Evolutionary conservation across 2,113 vertebrate genomes (phyloP).

Genomic region (Erythrocercus mccallii): DNA sequence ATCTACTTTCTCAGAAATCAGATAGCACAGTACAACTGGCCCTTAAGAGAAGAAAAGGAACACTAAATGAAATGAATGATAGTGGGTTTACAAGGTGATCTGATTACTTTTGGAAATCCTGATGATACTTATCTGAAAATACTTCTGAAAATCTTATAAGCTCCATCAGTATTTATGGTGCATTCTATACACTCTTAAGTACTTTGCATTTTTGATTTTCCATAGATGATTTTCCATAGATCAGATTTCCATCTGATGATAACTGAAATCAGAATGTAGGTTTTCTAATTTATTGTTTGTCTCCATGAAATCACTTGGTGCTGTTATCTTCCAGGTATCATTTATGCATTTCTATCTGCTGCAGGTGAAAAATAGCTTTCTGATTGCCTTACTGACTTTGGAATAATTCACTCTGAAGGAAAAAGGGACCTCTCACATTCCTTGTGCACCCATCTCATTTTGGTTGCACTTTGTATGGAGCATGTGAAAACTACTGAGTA

Average conservation of each 20-base stretch:
- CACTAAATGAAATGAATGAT: not conserved
- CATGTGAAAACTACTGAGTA: not conserved
- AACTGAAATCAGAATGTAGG: not conserved
- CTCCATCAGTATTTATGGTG: not conserved
- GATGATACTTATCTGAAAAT: not conserved
- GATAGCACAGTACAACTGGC: not conserved
- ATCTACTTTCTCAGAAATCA: not conserved
- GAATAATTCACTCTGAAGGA: not conserved
- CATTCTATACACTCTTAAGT: not conserved
- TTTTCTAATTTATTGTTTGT: not conserved
- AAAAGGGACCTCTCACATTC: not conserved
- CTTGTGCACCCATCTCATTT: not conserved
- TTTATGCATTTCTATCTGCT: not conserved
- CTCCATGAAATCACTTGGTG: not conserved
- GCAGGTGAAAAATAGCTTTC: not conserved
- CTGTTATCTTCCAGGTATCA: not conserved
- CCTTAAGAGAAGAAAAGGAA: not conserved
- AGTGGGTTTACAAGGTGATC: rapidly evolving
- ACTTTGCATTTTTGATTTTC: not conserved
- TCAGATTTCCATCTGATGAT: not conserved
- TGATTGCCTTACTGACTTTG: not conserved
- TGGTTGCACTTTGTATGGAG: not conserved
- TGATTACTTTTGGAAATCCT: not conserved
- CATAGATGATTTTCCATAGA: not conserved
- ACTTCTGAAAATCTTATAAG: not conserved